phyloP scores from a whole-genome alignment of 2,113 vertebrate genomes.

The Percopsis transmontana region DNA sequence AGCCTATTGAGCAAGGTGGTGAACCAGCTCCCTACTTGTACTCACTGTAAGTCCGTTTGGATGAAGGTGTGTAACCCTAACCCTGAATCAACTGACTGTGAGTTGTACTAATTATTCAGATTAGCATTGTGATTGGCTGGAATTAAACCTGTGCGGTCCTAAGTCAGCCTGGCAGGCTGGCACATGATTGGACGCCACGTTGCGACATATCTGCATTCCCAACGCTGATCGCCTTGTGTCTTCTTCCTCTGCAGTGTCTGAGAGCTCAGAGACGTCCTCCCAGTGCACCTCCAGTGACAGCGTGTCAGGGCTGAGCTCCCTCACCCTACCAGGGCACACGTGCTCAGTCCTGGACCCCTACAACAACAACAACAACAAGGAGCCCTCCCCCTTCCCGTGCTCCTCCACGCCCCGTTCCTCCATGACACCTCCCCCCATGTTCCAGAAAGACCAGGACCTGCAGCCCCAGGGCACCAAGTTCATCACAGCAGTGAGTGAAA shows the following conservation, averaged over 20 bases:
- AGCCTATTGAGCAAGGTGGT: no score
- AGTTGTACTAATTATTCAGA: no score
- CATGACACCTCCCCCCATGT: constrained; percentile 56
- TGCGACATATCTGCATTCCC: background rate
- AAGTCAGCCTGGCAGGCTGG: no score
- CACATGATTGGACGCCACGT: no score
- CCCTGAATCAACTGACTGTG: no score
- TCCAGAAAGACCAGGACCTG: constrained; percentile 68
- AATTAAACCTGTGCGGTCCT: no score
- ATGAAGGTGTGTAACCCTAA: no score
- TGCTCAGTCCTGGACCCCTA: constrained; percentile 62
- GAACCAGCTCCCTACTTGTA: no score
- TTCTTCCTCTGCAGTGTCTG: constrained; percentile 64
- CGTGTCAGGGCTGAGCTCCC: constrained; percentile 59
- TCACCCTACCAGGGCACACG: constrained; percentile 46
- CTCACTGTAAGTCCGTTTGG: no score
- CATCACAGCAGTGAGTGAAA: constrained; percentile 77
- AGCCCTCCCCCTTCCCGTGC: constrained; percentile 7
- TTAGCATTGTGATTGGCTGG: no score
- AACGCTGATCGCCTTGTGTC: background rate
- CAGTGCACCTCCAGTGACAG: constrained; percentile 78
- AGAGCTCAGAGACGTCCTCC: constrained; percentile 78
- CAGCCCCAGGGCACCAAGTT: constrained; percentile 65
- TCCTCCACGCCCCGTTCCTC: constrained; percentile 57
- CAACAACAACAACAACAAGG: constrained; percentile 47